These are phyloP conservation scores for Drosophila yooni DNA, from an alignment of 2,888 invertebrate genomes.

Conservation along the genomic window DNA sequence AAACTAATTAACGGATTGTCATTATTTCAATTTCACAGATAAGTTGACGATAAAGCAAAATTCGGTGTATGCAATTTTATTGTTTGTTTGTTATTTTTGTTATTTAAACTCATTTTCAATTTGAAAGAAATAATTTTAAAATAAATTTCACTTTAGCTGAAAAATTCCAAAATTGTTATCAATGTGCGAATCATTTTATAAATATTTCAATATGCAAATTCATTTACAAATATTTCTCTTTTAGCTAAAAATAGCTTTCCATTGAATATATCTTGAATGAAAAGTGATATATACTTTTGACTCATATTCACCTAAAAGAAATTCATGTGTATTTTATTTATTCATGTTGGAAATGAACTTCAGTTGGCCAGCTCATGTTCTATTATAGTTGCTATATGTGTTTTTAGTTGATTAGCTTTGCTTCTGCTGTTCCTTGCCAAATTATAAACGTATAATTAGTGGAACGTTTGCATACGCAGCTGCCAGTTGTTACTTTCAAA, in stretches of 20 bases:
- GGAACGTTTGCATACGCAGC: constrained; percentile 14
- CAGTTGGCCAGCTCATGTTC: not conserved
- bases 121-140: not conserved
- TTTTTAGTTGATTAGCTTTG: not conserved
- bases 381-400: not conserved
- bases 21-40: not conserved
- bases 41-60: not conserved
- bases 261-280: not conserved
- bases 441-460: not conserved
- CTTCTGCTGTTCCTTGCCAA: not conserved
- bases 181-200: too few species aligned
- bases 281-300: not conserved
- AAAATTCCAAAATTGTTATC: too few species aligned
- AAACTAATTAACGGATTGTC: not conserved
- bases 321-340: not conserved
- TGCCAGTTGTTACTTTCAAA: constrained; percentile 22
- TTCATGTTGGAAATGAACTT: not conserved
- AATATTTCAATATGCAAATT: not conserved
- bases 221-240: not conserved
- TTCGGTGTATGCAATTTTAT: not conserved
- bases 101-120: not conserved
- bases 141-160: not conserved
- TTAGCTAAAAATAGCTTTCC: not conserved
- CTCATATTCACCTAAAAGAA: not conserved
- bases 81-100: not conserved